Base-by-base conservation (phyloP, 2,797 vertebrate genomes). In the Jordanella pulchra region DNA sequence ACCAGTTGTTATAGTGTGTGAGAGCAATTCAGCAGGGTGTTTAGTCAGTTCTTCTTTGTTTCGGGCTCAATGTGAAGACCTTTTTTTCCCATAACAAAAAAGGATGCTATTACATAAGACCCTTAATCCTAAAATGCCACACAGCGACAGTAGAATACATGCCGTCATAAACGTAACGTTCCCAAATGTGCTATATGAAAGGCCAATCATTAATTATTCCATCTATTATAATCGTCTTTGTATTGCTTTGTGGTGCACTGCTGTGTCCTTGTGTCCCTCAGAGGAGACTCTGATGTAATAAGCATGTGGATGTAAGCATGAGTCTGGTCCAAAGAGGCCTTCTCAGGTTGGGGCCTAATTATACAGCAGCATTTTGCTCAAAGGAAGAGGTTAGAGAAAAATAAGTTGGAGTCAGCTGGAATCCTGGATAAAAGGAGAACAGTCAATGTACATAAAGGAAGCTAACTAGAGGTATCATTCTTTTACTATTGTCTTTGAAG, bases 211-310 rank as follows among this genome's bases (percentile, higher is more conserved):
- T 48, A 5, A 72, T 81, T 44, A 42, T 45, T 70, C 2, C 35
- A 13, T 58, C 17, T 12, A 10, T 51, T 66, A 27, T 69, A 21
- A n/a, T 45, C 28, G 14, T 4, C 64, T 9, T 32, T 64, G 23
- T 42, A 69, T 35, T 39, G 56, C 45, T 25, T 78, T 17, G 56
- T 25, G 54, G n/a, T 21, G 39, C 32, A 44, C 73, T 2, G 0
- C 27, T 23, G 23, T 60, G 68, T 68, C 23, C 42, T 54, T 53
- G 63, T 56, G 48, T 61, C 67, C 51, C 28, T 23, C 35, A 9
- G 68, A 79, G 51, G 27, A n/a, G n/a, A 66, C 53, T 73, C 47
- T 60, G 51, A 77, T 77, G 56, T 55, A 55, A 72, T 72, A 35
- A 58, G 32, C 10, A n/a, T 76, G 55, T 39, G 21, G 42, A 72